A percentile compares a stretch with the other conserved stretches of the same genome.
These are phyloP conservation scores for Pteropus alecto DNA, from an alignment of 2,113 vertebrate species.

Conservation along the genomic window DNA sequence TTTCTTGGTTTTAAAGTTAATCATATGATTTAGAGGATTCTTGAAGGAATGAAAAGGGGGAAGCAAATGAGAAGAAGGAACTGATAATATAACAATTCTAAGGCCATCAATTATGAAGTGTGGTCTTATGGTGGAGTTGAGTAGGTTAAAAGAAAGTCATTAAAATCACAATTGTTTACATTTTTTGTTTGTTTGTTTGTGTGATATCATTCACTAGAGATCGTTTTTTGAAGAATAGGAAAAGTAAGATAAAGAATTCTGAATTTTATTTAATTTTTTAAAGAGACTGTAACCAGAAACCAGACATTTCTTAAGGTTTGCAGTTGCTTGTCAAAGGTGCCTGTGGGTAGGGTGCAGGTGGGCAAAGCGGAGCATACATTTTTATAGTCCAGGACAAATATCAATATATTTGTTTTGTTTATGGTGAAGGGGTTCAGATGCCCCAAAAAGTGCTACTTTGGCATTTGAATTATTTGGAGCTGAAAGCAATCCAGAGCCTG, in stretches of 20 bases:
- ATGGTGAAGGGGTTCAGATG: background rate
- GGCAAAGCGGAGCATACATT: background rate
- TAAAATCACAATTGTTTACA: background rate
- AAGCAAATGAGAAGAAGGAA: constrained; percentile 50
- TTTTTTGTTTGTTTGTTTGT: background rate
- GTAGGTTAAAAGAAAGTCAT: constrained; percentile 57
- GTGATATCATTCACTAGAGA: background rate
- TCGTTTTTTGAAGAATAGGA: constrained; percentile 22
- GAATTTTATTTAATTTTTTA: background rate
- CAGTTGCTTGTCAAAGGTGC: background rate
- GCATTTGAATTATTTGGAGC: background rate
- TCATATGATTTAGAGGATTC: constrained; percentile 81
- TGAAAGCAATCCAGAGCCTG: background rate
- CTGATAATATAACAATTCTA: constrained; percentile 55
- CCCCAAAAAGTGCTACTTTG: background rate
- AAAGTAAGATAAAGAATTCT: background rate
- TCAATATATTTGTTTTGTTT: background rate
- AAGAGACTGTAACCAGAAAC: background rate
- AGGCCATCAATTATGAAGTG: constrained; percentile 59
- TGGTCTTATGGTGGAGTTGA: background rate
- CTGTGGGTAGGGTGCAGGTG: background rate
- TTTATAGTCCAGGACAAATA: background rate
- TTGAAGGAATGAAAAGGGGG: constrained; percentile 66
- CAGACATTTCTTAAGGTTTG: constrained; percentile 1
- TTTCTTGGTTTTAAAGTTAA: constrained; percentile 81